phyloP scores from a whole-genome alignment of 2,113 vertebrate species.

The Chloebia gouldiae region DNA sequence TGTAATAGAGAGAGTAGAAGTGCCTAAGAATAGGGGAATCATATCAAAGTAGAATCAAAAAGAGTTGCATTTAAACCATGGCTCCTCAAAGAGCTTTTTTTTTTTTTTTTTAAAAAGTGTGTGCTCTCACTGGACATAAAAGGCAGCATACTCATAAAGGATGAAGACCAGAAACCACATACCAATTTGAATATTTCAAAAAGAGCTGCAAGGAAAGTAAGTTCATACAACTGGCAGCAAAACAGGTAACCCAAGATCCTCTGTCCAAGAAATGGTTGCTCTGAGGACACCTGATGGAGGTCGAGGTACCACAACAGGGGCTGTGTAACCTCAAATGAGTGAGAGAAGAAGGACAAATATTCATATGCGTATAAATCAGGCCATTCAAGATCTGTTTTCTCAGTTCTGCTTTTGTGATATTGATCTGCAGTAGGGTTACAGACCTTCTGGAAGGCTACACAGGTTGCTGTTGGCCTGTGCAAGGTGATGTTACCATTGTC shows the following conservation, averaged over 20 bases:
- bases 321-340: not conserved
- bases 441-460: not conserved
- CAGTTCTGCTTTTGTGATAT: not conserved
- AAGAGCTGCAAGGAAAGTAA: not conserved
- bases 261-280: not conserved
- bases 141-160: not conserved
- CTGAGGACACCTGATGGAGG: not conserved
- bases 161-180: not conserved
- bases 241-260: not conserved
- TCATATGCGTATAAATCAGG: not conserved
- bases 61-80: not conserved
- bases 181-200: not conserved
- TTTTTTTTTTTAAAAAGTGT: not conserved
- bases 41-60: not conserved
- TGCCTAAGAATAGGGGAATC: not conserved
- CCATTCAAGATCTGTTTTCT: not conserved
- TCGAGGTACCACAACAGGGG: not conserved
- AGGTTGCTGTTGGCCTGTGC: not conserved
- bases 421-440: not conserved
- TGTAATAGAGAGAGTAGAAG: not conserved
- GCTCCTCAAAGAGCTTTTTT: not conserved
- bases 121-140: not conserved
- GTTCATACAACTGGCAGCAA: not conserved
- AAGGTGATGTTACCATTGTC: not conserved
- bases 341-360: not conserved